A percentile compares a stretch with the other conserved stretches of the same genome.
phyloP scores from a whole-genome alignment of 2,113 vertebrate genomes.

The Siniperca knerii region DNA sequence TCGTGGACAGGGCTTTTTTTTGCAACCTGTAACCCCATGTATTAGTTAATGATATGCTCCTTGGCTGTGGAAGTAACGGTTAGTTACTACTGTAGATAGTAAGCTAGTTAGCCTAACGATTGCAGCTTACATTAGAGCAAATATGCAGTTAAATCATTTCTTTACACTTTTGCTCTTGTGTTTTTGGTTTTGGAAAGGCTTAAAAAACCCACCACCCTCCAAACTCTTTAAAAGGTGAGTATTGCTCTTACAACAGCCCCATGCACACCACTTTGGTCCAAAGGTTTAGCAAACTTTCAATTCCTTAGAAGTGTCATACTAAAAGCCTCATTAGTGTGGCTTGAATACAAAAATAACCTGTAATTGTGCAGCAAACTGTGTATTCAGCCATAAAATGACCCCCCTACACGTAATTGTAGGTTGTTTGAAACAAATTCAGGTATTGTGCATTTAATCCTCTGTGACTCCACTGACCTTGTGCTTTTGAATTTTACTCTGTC shows the following conservation, averaged over 20 bases:
- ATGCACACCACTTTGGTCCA: not conserved
- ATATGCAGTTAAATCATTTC: not conserved
- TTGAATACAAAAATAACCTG: not conserved
- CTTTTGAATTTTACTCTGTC: not conserved
- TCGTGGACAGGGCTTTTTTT: not conserved
- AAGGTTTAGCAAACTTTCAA: not conserved
- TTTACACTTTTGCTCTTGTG: not conserved
- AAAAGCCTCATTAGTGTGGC: constrained; percentile 10
- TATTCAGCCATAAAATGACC: not conserved
- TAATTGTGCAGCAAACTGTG: not conserved
- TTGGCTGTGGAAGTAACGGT: too few relatives aligned
- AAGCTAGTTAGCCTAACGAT: not conserved
- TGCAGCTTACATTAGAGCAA: not conserved
- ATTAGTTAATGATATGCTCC: not conserved
- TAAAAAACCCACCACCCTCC: not conserved
- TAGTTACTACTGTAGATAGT: not conserved
- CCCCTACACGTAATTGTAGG: too few relatives aligned
- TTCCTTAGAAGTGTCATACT: not conserved
- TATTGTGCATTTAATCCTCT: constrained; percentile 2
- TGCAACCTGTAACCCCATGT: not conserved
- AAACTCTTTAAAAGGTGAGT: not conserved
- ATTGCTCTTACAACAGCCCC: not conserved
- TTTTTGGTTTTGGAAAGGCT: not conserved
- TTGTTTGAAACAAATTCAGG: not conserved
- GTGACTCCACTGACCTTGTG: constrained; percentile 7